These are phyloP conservation scores for Spilarctia lutea DNA, from an alignment of 2,888 invertebrate genomes.

Conservation along the genomic window DNA sequence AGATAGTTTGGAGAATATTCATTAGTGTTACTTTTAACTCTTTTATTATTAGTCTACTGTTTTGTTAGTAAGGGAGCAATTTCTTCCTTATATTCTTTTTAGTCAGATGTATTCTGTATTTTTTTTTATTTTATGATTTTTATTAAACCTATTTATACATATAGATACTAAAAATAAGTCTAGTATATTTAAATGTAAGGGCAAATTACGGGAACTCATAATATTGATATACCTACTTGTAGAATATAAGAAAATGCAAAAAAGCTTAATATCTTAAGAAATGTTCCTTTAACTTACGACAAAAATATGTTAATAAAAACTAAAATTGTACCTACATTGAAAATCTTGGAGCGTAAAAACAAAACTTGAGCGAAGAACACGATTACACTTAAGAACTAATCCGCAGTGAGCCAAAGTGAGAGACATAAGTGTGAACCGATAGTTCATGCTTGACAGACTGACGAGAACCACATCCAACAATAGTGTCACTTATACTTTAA, in stretches of 20 bases:
- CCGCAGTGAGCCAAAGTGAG: slow-evolving; percentile 58
- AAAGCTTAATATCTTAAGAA: no score
- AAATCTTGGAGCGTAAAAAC: slow-evolving; percentile 33
- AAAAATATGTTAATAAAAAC: background rate
- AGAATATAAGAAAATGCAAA: no score
- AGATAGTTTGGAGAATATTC: background rate
- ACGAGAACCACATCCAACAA: slow-evolving; percentile 29
- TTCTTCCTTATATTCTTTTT: no score
- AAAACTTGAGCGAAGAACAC: slow-evolving; percentile 55
- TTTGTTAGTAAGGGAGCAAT: background rate
- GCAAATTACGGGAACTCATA: no score
- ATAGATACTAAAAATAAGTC: no score
- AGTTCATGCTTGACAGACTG: slow-evolving; percentile 54
- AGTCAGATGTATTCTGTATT: background rate
- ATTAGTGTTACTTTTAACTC: background rate
- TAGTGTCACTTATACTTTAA: slow-evolving; percentile 31
- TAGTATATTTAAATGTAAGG: no score
- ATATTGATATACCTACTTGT: no score
- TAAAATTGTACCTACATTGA: slow-evolving; percentile 8
- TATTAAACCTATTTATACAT: background rate
- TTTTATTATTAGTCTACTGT: background rate
- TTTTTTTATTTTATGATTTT: background rate
- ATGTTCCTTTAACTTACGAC: no score
- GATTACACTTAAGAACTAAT: slow-evolving; percentile 63
- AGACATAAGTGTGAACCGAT: slow-evolving; percentile 64